Evolutionary conservation across 2,797 vertebrate genomes (phyloP).

Genomic region (Scolopax bukidnonensis): DNA sequence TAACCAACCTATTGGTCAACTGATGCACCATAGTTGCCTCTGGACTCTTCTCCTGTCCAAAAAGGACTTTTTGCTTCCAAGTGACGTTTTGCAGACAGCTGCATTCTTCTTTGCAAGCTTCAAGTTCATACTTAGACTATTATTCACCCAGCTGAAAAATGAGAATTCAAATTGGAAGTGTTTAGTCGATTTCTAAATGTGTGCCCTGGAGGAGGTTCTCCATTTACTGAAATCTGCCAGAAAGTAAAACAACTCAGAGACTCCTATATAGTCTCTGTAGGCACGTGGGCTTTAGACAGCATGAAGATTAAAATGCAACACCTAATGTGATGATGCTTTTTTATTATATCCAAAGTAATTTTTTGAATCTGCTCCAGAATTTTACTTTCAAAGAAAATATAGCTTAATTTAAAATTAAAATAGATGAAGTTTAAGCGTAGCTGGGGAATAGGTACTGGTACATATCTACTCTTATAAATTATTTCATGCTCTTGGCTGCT

Average conservation of each 20-base stretch:
- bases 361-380: background rate
- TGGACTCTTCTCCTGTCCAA: background rate
- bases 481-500: background rate
- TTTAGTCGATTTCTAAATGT: constrained; percentile 52
- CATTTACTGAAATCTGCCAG: constrained; percentile 41
- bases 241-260: constrained; percentile 28
- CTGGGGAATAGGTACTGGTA: background rate
- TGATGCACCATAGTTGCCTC: background rate
- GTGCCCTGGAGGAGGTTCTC: constrained; percentile 44
- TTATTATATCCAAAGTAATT: constrained; percentile 13
- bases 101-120: background rate
- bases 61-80: background rate
- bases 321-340: constrained; percentile 5
- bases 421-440: background rate
- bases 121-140: constrained; percentile 12
- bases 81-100: background rate
- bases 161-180: constrained; percentile 52
- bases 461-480: background rate
- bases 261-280: background rate
- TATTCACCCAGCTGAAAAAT: constrained; percentile 60
- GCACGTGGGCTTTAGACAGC: constrained; percentile 34
- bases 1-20: background rate
- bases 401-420: constrained; percentile 44
- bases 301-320: constrained; percentile 33
- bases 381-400: constrained; percentile 23